Evolutionary conservation across 2,797 vertebrate genomes (phyloP).

Genomic region (Rousettus madagascariensis): DNA sequence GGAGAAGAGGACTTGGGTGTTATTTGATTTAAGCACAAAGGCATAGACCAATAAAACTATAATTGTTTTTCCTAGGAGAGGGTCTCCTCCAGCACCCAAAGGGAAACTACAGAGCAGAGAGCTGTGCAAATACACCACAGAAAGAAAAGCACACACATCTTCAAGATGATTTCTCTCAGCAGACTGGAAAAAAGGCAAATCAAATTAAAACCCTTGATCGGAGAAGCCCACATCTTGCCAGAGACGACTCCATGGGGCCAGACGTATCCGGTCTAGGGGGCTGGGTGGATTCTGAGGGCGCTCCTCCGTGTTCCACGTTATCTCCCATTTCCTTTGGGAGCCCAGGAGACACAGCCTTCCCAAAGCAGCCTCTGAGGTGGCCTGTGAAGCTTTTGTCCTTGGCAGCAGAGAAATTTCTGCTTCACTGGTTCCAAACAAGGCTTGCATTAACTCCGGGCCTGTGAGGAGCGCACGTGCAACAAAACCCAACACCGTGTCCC

Average conservation of each 20-base stretch:
- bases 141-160: background rate
- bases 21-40: background rate
- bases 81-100: no score
- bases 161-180: slow-evolving; percentile 6
- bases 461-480: slow-evolving; percentile 91
- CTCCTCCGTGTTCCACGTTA: slow-evolving; percentile 75
- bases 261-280: slow-evolving; percentile 76
- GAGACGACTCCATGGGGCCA: slow-evolving; percentile 76
- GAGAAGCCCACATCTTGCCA: background rate
- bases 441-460: slow-evolving; percentile 96
- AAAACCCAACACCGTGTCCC: slow-evolving; percentile 93
- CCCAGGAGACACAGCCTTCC: slow-evolving; percentile 84
- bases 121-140: background rate
- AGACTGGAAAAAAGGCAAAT: slow-evolving; percentile 66
- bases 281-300: slow-evolving; percentile 81
- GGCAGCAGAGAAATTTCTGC: slow-evolving; percentile 92
- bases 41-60: background rate
- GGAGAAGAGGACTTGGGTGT: background rate
- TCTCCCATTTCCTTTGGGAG: slow-evolving; percentile 87
- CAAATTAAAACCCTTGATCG: slow-evolving; percentile 51
- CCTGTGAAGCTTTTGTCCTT: slow-evolving; percentile 87
- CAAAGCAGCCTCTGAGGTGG: slow-evolving; percentile 90
- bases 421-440: slow-evolving; percentile 93
- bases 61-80: background rate
- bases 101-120: background rate